These are phyloP conservation scores for Zhuqinia jingwanae DNA, from an alignment of 2,888 invertebrate genomes.

Conservation along the genomic window DNA sequence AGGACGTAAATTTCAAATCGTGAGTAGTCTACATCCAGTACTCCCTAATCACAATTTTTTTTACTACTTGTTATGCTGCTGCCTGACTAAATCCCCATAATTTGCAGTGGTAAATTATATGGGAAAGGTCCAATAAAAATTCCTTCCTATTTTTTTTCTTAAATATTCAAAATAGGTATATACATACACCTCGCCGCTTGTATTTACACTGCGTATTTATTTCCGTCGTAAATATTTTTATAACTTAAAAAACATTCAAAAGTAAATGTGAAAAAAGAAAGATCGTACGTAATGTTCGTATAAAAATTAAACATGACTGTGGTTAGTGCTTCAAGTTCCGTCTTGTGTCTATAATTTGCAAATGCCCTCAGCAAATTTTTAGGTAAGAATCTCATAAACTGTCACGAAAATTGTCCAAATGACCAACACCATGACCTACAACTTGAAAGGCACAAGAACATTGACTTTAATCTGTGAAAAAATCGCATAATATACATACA, in stretches of 20 bases:
- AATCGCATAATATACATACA: neutral
- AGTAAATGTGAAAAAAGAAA: neutral
- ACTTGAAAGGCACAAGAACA: neutral
- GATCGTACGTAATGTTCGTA: neutral
- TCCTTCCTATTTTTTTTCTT: slow-evolving; percentile 19
- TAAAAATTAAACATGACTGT: neutral
- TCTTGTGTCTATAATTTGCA: slow-evolving; percentile 7
- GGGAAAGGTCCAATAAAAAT: slow-evolving; percentile 1
- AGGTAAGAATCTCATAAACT: slow-evolving; percentile 24
- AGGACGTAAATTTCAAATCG: slow-evolving; percentile 55
- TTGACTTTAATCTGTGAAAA: neutral
- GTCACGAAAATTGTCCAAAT: slow-evolving; percentile 36
- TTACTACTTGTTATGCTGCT: neutral
- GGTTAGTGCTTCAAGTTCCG: neutral
- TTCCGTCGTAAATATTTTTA: neutral
- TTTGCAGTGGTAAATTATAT: slow-evolving; percentile 6
- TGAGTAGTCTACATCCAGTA: slow-evolving; percentile 44
- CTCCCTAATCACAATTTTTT: slow-evolving; percentile 33
- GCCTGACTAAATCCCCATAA: neutral
- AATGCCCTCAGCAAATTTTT: slow-evolving; percentile 15
- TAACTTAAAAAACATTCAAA: neutral
- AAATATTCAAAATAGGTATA: neutral
- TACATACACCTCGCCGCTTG: neutral
- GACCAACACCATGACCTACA: slow-evolving; percentile 43
- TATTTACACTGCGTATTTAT: neutral